Conservation (phyloP, 2,888 invertebrate genomes). For the Labia minor region DNA sequence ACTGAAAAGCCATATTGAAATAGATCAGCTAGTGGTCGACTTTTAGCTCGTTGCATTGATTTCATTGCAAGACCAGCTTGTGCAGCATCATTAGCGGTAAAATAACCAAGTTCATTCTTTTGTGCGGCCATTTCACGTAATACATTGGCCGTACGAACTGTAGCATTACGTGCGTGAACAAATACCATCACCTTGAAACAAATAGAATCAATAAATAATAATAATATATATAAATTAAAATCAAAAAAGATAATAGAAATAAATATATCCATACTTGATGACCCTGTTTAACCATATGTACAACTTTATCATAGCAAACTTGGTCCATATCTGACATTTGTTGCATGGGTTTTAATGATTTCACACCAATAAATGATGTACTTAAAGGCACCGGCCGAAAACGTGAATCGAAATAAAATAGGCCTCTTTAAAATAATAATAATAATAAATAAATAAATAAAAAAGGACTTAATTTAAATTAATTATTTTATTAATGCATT, state of each 20-base stretch:
- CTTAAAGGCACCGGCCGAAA: conserved; percentile 92
- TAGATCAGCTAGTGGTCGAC: conserved; percentile 71
- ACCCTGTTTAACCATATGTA: conserved; percentile 73
- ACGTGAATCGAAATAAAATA: conserved; percentile 89
- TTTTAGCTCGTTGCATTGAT: conserved; percentile 58
- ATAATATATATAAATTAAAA: background rate
- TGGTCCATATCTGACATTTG: conserved; percentile 74
- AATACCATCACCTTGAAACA: conserved; percentile 75
- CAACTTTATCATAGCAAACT: conserved; percentile 84
- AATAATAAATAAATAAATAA: background rate
- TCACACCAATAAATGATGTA: conserved; percentile 82
- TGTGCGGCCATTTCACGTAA: conserved; percentile 72
- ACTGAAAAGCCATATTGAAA: conserved; percentile 81
- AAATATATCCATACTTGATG: conserved; percentile 65
- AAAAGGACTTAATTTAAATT: no score
- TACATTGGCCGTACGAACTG: conserved; percentile 74
- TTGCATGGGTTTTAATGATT: conserved; percentile 50
- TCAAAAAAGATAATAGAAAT: background rate
- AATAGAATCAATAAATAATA: conserved; percentile 17
- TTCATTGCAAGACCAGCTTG: conserved; percentile 58
- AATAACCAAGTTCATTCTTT: conserved; percentile 57
- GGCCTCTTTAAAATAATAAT: conserved; percentile 40
- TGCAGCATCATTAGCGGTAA: conserved; percentile 52
- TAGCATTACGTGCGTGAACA: conserved; percentile 95
- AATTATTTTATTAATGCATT: no score